Evolutionary conservation across 2,113 vertebrate genomes (phyloP), one percentile per base, ranked within the genome.

Genomic region (Malurus cyaneus): DNA sequence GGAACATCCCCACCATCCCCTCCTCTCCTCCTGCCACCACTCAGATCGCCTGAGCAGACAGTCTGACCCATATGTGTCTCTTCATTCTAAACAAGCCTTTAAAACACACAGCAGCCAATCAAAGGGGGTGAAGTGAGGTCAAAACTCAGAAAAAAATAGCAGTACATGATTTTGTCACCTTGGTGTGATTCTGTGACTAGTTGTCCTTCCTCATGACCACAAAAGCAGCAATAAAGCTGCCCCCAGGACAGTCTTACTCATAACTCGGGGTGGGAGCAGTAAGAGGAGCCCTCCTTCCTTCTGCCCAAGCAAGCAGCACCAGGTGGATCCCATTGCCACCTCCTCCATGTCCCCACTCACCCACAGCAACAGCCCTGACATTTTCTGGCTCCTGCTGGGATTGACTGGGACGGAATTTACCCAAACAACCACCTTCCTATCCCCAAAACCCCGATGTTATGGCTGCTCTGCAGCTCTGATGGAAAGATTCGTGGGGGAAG

Each of bases 41-140:
- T 0, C 19, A 29, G 9, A 3, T 12, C 18, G 9, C 20, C 62
- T 60, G 26, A 46, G 36, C 32, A 64, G 46, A 32, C 25, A 32
- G 6, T 13, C 11, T 42, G 46, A 81, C 23, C 39, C 11, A n/a
- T 6, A 41, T 0, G 0, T 3, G 13, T 15, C 12, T n/a, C 54
- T 59, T 36, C 21, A 3, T 39, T 60, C 34, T 60, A 39, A 79
- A 71, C 2, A 34, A 81, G n/a, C 8, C 53, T 56, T 60, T 60
- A 26, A 54, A 32, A 34, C 1, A 31, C n/a, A 29, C 11, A 24
- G 56, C 49, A 71, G 49, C 11, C 41, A 47, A 21, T 1, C n/a
- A 71, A 41, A 62, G 23, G 24, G 66, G 46, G 36, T 61, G 42
- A 66, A 71, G 9, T 69, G 76, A 11, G 23, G n/a, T 4, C 28